phyloP scores from a whole-genome alignment of 2,113 vertebrate species.

The Gymnobelideus leadbeateri region DNA sequence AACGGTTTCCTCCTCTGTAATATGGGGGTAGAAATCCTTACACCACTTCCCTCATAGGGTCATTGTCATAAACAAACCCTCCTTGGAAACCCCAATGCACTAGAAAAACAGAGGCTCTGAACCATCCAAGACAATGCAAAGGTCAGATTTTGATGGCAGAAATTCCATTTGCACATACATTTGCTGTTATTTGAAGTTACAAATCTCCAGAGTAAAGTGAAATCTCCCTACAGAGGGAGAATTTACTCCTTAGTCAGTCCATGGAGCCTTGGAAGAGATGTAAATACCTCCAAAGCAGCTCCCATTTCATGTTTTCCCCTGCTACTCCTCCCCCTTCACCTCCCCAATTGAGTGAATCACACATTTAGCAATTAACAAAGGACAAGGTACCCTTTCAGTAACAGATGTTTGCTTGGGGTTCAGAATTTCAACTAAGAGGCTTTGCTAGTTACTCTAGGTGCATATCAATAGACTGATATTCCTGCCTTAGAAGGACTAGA shows the following conservation, averaged over 20 bases:
- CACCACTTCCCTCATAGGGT: not conserved
- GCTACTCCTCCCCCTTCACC: not conserved
- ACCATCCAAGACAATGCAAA: not conserved
- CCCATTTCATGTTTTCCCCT: slow-evolving; percentile 17
- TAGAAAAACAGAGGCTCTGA: not conserved
- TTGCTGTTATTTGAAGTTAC: not conserved
- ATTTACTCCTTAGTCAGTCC: not conserved
- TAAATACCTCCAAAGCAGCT: slow-evolving; percentile 15
- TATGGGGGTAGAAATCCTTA: not conserved
- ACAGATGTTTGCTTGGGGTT: not conserved
- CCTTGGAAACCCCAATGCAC: not conserved
- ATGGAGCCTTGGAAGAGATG: not conserved
- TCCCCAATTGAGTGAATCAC: not conserved
- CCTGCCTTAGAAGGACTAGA: not conserved
- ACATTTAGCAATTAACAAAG: slow-evolving; percentile 7
- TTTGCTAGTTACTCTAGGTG: slow-evolving; percentile 15
- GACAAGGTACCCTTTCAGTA: slow-evolving; percentile 3
- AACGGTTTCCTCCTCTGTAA: not conserved
- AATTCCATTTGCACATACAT: not conserved
- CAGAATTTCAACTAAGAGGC: slow-evolving; percentile 31
- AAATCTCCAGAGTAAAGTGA: not conserved
- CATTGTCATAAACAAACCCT: not conserved
- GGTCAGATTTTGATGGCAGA: not conserved
- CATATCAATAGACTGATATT: not conserved
- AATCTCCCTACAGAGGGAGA: not conserved